Base-by-base conservation (phyloP, 2,888 invertebrate species). In the Latrodectus hesperus region DNA sequence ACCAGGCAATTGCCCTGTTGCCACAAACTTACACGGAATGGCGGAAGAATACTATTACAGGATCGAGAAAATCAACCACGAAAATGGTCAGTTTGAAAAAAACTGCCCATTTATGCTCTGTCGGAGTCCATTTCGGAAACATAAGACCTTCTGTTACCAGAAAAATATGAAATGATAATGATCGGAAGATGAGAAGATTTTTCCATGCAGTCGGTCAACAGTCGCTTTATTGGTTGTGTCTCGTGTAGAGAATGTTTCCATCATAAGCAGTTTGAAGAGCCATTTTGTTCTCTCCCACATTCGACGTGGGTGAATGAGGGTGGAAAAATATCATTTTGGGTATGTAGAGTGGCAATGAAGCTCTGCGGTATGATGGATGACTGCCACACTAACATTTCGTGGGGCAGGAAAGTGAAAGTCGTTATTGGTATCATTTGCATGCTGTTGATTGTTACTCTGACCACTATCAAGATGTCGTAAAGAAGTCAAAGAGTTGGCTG, bases 101-200 rank as follows among this genome's bases (percentile, higher is more conserved):
- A 38, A 38, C 38, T 38, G 38, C 38, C 38, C 38, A 38, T 38
- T 38, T 38, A 38, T 38, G 38, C 38, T 38, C 38, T 6, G 38
- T 38, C 38, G 38, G 38, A 38, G 38, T 38, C 38, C 38, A 38
- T 38, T 38, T 38, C 38, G 38, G 2, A 38, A 60, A n/a, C n/a
- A 16, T 12, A 16, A 60, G 60, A 9, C 16, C 60, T 60, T 60
- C 60, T 60, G 60, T 10, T 67, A 68, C 68, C 52, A 60, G 38
- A 68, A 38, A 73, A 68, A 68, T 68, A 68, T 77, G 73, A 73
- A 73, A 73, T 73, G 55, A 71, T 71, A 38, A 73, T 73, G 77
- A 77, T 67, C 68, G 26, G 38, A 38, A 38, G 38, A 38, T 60
- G 6, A n/a, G 60, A 60, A 60, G 12, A 60, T 60, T 60, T 22